Base-by-base conservation (phyloP, 1,140 invertebrate species). In the Mylabris phalerata region DNA sequence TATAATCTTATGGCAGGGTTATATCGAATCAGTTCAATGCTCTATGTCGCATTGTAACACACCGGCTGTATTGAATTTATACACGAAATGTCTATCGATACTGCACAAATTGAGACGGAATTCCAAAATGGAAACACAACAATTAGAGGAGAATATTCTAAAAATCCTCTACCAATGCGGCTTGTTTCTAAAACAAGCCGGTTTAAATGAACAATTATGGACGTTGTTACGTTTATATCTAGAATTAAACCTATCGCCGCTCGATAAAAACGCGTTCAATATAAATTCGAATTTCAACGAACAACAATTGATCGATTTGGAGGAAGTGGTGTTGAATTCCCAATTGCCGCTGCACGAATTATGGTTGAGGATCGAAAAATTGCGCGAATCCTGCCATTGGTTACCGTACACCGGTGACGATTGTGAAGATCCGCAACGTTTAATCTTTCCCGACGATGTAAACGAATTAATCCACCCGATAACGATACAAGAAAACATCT, bases 121-220 rank as follows among this genome's bases (percentile, higher is more conserved):
- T 43, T 67, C 66, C 0, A 57, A 57, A 46, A 43, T 71, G 26
- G 67, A 73, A 40, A 72, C 68, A 24, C 59, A 65, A 10, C 44
- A 69, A 9, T 64, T 72, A 10, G 78, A 79, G 60, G 68, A 71
- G 9, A 67, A 73, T 32, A 79, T 79, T 70, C 62, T 79, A 26
- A 68, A 66, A 47, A 74, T 85, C 56, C 72, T 85, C 26, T 79
- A 80, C 61, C 78, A 82, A 55, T 84, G 80, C 63, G 75, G 82
- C 4, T 72, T 81, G 19, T 86, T 86, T 67, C 65, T 87, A n/a
- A 78, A 83, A 27, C 84, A 87, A 67, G 77, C 80, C 47, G 82
- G 83, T 3, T 71, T 84, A 24, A 81, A 77, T 74, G 84, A 84
- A 67, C 80, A 82, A 63, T 78, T 86, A 67, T 84, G 82, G 77